Evolutionary conservation across 2,113 vertebrate species (phyloP).

Genomic region (Sceloporus tristichus): DNA sequence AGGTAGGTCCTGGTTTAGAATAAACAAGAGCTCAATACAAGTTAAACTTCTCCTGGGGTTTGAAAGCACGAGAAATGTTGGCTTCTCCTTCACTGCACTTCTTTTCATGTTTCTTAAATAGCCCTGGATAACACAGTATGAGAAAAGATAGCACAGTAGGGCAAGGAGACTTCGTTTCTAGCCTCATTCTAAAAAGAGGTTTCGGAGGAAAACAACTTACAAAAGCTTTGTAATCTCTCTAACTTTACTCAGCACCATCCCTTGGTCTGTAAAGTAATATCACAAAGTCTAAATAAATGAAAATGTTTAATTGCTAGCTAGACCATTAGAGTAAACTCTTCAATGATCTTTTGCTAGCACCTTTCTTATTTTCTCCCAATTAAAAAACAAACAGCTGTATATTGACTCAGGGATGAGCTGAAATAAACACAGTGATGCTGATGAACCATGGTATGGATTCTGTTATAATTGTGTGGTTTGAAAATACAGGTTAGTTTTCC

Average conservation of each 20-base stretch:
- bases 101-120: neutral
- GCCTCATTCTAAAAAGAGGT: neutral
- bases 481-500: neutral
- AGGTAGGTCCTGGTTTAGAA: neutral
- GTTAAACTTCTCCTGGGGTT: neutral
- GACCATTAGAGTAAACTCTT: neutral
- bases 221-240: rapidly evolving
- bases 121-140: neutral
- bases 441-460: neutral
- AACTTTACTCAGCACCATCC: rapidly evolving
- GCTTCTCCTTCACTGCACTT: neutral
- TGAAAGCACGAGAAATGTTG: neutral
- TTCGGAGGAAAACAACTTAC: rapidly evolving
- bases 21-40: neutral
- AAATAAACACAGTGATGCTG: neutral
- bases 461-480: neutral
- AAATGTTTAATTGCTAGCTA: slow-evolving; percentile 12
- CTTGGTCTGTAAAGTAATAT: neutral
- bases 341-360: neutral
- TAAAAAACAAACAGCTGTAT: neutral
- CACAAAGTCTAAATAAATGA: neutral
- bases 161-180: neutral
- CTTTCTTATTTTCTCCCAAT: neutral
- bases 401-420: neutral
- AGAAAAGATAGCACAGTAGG: neutral